Conservation (phyloP, 2,797 vertebrate species). For the Catharus ustulatus region DNA sequence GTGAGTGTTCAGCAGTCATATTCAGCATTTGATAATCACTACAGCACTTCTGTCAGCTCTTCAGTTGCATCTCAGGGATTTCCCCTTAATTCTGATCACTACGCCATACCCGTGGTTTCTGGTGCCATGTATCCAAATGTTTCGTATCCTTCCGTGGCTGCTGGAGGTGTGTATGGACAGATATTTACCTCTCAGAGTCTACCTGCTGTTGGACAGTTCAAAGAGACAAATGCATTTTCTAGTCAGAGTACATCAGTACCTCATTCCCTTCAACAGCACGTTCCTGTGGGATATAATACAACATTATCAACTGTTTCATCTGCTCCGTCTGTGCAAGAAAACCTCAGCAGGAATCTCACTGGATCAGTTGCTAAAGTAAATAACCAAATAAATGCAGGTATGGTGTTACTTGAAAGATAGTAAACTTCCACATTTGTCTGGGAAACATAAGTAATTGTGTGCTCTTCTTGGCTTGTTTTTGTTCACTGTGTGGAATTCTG, state of each 20-base stretch:
- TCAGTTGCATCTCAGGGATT: constrained; percentile 82
- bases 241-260: constrained; percentile 74
- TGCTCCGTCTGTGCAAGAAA: constrained; percentile 71
- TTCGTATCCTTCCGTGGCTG: constrained; percentile 83
- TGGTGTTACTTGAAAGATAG: neutral
- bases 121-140: constrained; percentile 80
- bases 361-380: constrained; percentile 72
- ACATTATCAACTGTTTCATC: constrained; percentile 57
- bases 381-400: constrained; percentile 84
- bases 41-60: constrained; percentile 75
- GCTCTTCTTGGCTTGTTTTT: neutral
- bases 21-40: constrained; percentile 70
- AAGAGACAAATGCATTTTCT: constrained; percentile 66
- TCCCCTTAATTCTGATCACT: constrained; percentile 78
- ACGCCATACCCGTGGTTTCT: constrained; percentile 67
- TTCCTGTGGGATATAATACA: constrained; percentile 73
- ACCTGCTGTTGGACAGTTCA: constrained; percentile 51
- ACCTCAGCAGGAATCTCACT: constrained; percentile 63
- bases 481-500: neutral
- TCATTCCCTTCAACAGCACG: constrained; percentile 78
- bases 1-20: constrained; percentile 79
- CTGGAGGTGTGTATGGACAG: constrained; percentile 81
- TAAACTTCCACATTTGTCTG: neutral
- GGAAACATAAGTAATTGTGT: neutral
- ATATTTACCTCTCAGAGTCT: constrained; percentile 79